Evolutionary conservation across 2,113 vertebrate genomes (phyloP).

Genomic region (Chiloscyllium plagiosum): DNA sequence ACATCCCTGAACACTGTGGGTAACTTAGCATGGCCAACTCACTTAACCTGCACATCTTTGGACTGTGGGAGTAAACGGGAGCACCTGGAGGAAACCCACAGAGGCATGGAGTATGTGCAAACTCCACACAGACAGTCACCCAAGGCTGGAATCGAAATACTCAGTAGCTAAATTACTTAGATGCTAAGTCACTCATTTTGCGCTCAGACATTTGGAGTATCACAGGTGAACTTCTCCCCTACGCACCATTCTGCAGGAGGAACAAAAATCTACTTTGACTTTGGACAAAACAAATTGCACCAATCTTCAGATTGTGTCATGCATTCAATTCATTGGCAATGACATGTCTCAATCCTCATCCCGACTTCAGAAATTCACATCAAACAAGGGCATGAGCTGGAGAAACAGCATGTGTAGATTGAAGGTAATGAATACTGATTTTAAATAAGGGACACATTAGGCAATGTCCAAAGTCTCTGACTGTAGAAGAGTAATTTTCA

Average conservation of each 20-base stretch:
- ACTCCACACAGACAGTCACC: too few relatives aligned
- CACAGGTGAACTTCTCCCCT: neutral
- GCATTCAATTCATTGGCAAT: neutral
- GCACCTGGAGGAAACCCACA: too few relatives aligned
- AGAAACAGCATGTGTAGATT: neutral
- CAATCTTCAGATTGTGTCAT: neutral
- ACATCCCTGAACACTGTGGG: too few relatives aligned
- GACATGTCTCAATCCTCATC: neutral
- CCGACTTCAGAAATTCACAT: neutral
- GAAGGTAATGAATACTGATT: neutral
- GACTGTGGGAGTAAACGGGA: too few relatives aligned
- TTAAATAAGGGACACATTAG: neutral
- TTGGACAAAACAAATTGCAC: neutral
- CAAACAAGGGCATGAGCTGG: too few relatives aligned
- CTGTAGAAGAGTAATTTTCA: neutral
- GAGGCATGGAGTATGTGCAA: too few relatives aligned
- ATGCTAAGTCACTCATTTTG: neutral
- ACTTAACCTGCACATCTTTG: too few relatives aligned
- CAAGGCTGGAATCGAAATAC: too few relatives aligned
- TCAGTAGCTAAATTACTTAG: neutral
- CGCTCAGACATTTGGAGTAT: neutral
- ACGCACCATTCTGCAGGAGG: neutral
- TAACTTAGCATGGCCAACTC: too few relatives aligned
- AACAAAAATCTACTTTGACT: neutral
- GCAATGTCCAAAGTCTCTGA: neutral